Evolutionary conservation across 2,888 invertebrate genomes (phyloP), one percentile per base, ranked within the genome.

Genomic region (Drosophila subquinaria): DNA sequence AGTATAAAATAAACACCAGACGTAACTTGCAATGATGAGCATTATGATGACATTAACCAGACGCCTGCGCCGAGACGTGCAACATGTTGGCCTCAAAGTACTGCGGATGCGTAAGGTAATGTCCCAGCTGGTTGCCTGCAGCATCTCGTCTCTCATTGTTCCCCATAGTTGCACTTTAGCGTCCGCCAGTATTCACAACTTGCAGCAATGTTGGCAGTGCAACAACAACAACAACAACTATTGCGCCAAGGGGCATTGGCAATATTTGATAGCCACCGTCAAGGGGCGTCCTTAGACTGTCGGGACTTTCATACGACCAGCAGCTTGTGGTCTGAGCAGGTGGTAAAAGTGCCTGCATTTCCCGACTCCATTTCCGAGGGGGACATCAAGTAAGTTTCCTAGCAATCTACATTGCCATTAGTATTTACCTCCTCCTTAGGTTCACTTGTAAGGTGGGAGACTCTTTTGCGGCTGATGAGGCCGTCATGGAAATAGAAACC

Each of bases 301-400:
- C 82, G 81, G 20, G 61, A 76, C 15, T 74, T 94, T 78, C 92
- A 93, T 77, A 92, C 93, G 4, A 92, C 93, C 42, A 79, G 83
- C 45, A 85, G 84, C 35, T 74, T 93, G 61, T 91, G 92, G 73
- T 91, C 91, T 47, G 81, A 89, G 53, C 91, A 91, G 73, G 76
- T 88, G 3, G 81, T 93, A 1, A 95, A 95, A 78, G 97, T 97
- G 35, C 99, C 99, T 1, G 95, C 96, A 11, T 99, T 99, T 93
- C 98, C 99, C 0, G 99, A 99, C 90, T 99, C 99, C 47, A 97
- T 99, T 33, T 96, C 97, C 38, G 98, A 97, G 93, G 99, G 99
- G 70, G 99, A 99, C 93, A 95, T 98, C 56, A 97, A 96, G 95
- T 97, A 82, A 86, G 65, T 75, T 63, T 0, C 1, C 23, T 4